phyloP scores from a whole-genome alignment of 2,888 invertebrate genomes.

The Laothoe populi region DNA sequence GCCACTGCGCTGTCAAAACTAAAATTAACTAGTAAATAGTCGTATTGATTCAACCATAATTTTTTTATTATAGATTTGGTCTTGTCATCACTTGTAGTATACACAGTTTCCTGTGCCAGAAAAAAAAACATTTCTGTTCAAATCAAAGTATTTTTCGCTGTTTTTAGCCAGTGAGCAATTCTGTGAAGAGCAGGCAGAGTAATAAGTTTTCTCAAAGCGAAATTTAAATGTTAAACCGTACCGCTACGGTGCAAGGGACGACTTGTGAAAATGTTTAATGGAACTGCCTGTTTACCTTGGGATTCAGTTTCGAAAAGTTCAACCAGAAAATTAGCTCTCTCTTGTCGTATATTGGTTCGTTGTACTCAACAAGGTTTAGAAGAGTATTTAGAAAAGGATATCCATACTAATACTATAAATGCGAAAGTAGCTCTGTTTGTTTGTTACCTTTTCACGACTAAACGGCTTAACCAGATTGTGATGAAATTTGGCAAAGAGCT shows the following conservation, averaged over 20 bases:
- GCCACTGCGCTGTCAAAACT: no score
- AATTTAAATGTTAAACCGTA: slow-evolving; percentile 37
- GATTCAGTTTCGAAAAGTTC: slow-evolving; percentile 48
- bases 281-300: slow-evolving; percentile 51
- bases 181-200: slow-evolving; percentile 11
- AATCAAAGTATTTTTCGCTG: neutral
- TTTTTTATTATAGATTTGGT: no score
- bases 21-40: no score
- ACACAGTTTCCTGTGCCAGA: no score
- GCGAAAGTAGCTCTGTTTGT: no score
- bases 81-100: no score
- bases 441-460: no score
- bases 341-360: slow-evolving; percentile 33
- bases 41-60: no score
- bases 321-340: slow-evolving; percentile 45
- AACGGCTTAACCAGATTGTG: no score
- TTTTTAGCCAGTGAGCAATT: slow-evolving; percentile 12
- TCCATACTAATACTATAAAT: no score
- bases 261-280: slow-evolving; percentile 54
- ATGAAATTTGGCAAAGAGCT: no score
- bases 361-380: slow-evolving; percentile 29
- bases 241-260: slow-evolving; percentile 31
- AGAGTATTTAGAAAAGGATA: no score
- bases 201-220: slow-evolving; percentile 25
- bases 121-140: neutral